These are phyloP conservation scores for Mus pahari DNA, from an alignment of 2,113 vertebrate species.

Conservation along the genomic window DNA sequence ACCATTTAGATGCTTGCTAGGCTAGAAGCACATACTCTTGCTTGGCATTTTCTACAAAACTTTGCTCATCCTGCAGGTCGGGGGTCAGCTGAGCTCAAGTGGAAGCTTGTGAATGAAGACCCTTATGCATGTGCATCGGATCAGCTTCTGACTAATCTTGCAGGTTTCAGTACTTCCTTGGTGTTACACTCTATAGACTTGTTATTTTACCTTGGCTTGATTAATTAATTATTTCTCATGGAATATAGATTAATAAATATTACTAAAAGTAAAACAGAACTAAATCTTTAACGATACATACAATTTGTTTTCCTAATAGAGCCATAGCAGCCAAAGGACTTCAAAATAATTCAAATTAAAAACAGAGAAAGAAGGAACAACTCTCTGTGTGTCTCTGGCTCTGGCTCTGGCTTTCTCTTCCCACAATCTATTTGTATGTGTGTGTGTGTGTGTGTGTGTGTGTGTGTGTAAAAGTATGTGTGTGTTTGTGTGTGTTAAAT, in stretches of 20 bases:
- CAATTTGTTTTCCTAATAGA: not conserved
- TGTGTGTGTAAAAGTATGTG: no score
- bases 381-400: not conserved
- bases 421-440: not conserved
- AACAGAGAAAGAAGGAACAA: not conserved
- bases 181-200: not conserved
- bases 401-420: not conserved
- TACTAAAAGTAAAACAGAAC: not conserved
- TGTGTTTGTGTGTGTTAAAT: not conserved
- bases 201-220: not conserved
- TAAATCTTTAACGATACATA: not conserved
- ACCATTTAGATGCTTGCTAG: no score
- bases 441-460: not conserved
- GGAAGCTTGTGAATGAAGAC: no score
- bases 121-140: no score
- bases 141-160: no score
- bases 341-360: not conserved
- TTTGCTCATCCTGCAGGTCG: no score
- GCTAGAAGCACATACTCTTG: no score
- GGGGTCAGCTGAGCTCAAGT: no score
- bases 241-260: not conserved
- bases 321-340: not conserved
- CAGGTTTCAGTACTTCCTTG: no score
- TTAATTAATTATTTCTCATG: not conserved
- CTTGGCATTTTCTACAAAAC: no score